Conservation (phyloP, 2,113 vertebrate species). For the Trematocara nigrifrons region DNA sequence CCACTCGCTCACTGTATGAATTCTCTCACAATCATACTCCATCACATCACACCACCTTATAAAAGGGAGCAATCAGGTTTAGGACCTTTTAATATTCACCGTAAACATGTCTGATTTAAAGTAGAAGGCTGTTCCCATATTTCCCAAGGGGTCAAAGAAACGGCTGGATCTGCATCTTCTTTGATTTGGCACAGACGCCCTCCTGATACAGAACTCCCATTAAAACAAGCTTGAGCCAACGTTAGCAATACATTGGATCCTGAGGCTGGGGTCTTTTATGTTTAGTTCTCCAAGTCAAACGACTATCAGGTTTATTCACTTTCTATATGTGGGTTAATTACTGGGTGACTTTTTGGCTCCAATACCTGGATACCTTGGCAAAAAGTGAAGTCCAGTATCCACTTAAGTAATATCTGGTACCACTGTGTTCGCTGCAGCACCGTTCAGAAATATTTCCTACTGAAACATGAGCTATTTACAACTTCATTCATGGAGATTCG, state of each 20-base stretch:
- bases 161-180: background rate
- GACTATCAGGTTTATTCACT: background rate
- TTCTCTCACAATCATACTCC: background rate
- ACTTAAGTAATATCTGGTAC: background rate
- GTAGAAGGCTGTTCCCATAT: background rate
- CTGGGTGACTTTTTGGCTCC: background rate
- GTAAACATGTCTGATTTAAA: background rate
- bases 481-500: background rate
- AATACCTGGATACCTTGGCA: background rate
- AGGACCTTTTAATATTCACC: background rate
- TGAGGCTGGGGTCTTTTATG: background rate
- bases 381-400: background rate
- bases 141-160: background rate
- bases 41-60: background rate
- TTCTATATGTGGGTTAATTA: background rate
- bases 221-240: background rate
- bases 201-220: background rate
- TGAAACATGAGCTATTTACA: background rate
- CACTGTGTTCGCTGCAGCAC: background rate
- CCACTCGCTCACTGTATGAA: background rate
- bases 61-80: background rate
- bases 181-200: background rate
- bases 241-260: background rate
- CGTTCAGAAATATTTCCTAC: background rate
- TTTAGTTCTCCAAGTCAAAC: fast-evolving